phyloP scores from a whole-genome alignment of 2,113 vertebrate species.

The Lichenostomus cassidix region DNA sequence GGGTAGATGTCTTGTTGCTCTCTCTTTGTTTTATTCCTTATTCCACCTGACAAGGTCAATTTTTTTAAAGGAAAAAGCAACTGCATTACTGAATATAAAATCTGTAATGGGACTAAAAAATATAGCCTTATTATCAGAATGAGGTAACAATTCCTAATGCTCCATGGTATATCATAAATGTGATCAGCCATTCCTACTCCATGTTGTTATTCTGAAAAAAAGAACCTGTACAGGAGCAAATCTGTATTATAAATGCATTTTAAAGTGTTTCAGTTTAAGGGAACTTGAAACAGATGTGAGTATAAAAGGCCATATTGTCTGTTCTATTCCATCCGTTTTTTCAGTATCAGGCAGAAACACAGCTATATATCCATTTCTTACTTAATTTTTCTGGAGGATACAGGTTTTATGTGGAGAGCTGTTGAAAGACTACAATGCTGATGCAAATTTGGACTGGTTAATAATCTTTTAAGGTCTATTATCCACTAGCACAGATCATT shows the following conservation, averaged over 20 bases:
- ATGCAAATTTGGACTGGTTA: background rate
- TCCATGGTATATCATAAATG: background rate
- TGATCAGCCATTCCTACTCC: background rate
- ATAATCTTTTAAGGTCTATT: background rate
- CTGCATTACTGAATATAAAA: background rate
- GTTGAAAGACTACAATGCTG: background rate
- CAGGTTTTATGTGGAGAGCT: background rate
- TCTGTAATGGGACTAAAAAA: background rate
- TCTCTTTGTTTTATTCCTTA: background rate
- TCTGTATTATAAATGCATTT: background rate
- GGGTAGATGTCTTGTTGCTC: background rate
- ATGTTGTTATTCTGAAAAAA: background rate
- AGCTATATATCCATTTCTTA: background rate
- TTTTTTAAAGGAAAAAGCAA: background rate
- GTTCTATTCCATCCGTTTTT: background rate
- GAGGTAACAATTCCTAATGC: background rate
- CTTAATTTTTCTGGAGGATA: background rate
- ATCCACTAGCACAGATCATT: background rate
- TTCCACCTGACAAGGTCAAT: background rate
- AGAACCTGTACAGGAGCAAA: background rate
- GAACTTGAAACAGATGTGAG: background rate
- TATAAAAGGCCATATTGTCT: background rate
- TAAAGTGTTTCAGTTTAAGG: background rate
- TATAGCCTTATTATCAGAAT: background rate
- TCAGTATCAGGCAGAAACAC: background rate